Evolutionary conservation across 2,888 invertebrate genomes (phyloP).

Genomic region (Dasypogon diadema): DNA sequence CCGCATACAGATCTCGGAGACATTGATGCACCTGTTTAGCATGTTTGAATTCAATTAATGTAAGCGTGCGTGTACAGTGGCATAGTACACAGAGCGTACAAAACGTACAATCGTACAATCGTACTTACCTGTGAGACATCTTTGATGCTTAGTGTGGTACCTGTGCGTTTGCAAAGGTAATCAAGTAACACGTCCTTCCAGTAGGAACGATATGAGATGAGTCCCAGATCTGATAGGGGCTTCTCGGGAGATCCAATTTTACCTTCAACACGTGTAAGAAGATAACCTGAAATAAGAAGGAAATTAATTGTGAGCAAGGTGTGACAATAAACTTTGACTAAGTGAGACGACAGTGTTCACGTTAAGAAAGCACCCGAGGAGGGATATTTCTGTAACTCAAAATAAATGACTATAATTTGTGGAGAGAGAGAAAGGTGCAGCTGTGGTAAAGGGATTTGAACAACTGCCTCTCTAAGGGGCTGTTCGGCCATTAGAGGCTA

Average conservation of each 20-base stretch:
- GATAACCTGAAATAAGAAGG: slow-evolving; percentile 79
- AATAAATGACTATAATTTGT: too few relatives aligned
- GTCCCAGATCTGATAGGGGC: slow-evolving; percentile 95
- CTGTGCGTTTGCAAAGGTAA: slow-evolving; percentile 89
- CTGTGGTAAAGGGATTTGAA: too few relatives aligned
- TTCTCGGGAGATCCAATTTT: slow-evolving; percentile 99
- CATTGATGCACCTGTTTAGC: slow-evolving; percentile 54
- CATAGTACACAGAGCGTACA: neutral
- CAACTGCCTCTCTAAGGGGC: too few relatives aligned
- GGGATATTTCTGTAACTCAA: too few relatives aligned
- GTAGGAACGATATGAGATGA: slow-evolving; percentile 97
- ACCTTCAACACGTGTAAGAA: slow-evolving; percentile 93
- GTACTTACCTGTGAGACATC: slow-evolving; percentile 75
- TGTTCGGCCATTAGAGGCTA: too few relatives aligned
- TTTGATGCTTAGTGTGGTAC: slow-evolving; percentile 90
- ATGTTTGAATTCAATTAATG: slow-evolving; percentile 52
- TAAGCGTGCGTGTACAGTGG: slow-evolving; percentile 27
- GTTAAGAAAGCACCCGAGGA: neutral
- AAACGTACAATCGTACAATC: too few relatives aligned
- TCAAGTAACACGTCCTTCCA: slow-evolving; percentile 97
- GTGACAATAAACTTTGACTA: slow-evolving; percentile 15
- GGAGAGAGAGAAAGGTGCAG: too few relatives aligned
- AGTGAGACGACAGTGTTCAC: neutral
- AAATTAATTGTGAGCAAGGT: slow-evolving; percentile 26
- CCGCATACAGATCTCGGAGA: slow-evolving; percentile 4